Base-by-base conservation (phyloP, 2,888 invertebrate species). In the Melinaea menophilus region DNA sequence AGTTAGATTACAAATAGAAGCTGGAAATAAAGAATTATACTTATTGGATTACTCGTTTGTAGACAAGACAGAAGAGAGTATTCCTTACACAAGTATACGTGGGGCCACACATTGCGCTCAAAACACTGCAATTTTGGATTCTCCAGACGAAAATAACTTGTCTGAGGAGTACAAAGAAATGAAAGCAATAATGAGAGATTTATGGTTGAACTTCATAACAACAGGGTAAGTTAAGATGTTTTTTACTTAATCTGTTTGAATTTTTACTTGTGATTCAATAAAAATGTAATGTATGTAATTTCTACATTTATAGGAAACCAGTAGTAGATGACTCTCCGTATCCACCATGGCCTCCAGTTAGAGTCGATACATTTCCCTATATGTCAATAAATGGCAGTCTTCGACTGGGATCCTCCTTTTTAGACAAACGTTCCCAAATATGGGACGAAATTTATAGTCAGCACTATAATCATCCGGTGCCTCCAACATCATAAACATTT, bases 31-130 rank as follows among this genome's bases (percentile, higher is more conserved):
- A 59, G 64, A 77, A 63, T 62, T 84, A 5, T 83, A 78, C 69
- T 68, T 84, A 55, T 84, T 82, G 62, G 74, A 80, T 63, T 84
- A 77, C 66, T 72, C 74, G 1, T 84, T 77, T 65, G 73, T 72
- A 7, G 76, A 79, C 48, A 71, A 76, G 2, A 59, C 70, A 34
- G 62, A 65, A 12, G 71, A 75, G 1, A 33, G 66, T 0, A 71
- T 79, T 3, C 75, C 73, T 2, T 35, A 75, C 11, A 77, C 75
- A 5, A 66, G 72, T 2, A 57, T 75, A 11, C 65, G 62, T 34
- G 71, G 66, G 3, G 71, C 71, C 0, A 51, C 58, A 11, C 71
- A 84, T 54, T 78, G 79, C 37, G 75, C 72, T 12, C 80, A 82
- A 68, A 69, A 76, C 1, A 0, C 9, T 1, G 73, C 76, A 31